Base-by-base conservation (phyloP, 1,140 invertebrate species). In the Tyrophagus putrescentiae region DNA sequence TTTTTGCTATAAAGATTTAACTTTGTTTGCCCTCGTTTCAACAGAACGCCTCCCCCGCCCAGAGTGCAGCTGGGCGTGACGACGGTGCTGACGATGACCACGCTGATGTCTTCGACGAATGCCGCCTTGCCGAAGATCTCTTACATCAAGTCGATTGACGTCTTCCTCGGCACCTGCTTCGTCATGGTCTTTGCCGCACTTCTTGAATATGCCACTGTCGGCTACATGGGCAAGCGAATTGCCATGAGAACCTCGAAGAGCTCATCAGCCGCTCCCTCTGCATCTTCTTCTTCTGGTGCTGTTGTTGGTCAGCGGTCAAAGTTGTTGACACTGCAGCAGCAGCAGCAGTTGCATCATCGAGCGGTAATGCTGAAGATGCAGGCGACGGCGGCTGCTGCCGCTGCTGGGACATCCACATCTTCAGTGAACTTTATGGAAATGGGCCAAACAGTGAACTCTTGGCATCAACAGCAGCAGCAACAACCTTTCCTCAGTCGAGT, bases 141-240 rank as follows among this genome's bases (percentile, higher is more conserved):
- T 62, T 97, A 96, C 78, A 88, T 97, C 73, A 95, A 96, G 75
- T 92, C 90, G 68, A 95, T 97, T 74, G 93, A 97, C 77, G 90
- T 97, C 64, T 97, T 94, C 77, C 77, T 97, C 73, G 91, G 91
- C 67, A 95, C 89, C 65, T 95, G 90, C 79, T 95, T 94, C 85
- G 87, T 94, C n/a, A 92, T 92, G 88, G 88, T 93, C 68, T 93
- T 92, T 78, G 88, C 88, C 67, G 91, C 87, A 75, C 76, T 93
- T 69, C 76, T 93, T 75, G 89, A 92, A 77, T 92, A 92, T 72
- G 89, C 88, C 60, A 88, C 87, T 54, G 89, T 93, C 62, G 89
- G 89, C 65, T 92, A 93, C 74, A 88, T 92, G 83, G 87, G 87
- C 62, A 93, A 92, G 77, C 78, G 88, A 72, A 91, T 93, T 72